A percentile compares a stretch with the other conserved stretches of the same genome.
Evolutionary conservation across 2,888 invertebrate species (phyloP).

Genomic region (Heliconius erato): DNA sequence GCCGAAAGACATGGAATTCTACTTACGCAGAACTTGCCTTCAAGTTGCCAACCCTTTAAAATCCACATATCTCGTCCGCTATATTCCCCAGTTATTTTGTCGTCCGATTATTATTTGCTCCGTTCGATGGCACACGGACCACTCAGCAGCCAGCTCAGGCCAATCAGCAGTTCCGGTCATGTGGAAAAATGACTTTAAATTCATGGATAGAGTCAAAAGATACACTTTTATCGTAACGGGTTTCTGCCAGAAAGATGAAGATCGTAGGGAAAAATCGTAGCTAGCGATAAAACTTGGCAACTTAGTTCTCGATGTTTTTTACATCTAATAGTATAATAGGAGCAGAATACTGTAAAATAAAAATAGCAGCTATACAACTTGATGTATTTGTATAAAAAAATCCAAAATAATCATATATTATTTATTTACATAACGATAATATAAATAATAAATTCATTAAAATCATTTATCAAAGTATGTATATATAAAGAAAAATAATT

Average conservation of each 20-base stretch:
- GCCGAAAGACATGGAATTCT: neutral
- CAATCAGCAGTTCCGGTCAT: neutral
- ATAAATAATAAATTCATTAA: neutral
- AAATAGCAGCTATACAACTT: too few relatives aligned
- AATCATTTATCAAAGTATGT: neutral
- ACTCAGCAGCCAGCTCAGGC: neutral
- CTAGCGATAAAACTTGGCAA: neutral
- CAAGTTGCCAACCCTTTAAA: slow-evolving; percentile 13
- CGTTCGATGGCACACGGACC: neutral
- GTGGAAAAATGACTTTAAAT: neutral
- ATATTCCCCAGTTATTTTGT: slow-evolving; percentile 7
- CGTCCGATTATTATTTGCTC: neutral
- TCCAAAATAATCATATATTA: too few relatives aligned
- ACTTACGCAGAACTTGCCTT: neutral
- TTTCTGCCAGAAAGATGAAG: neutral
- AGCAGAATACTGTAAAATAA: too few relatives aligned
- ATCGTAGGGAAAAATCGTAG: neutral
- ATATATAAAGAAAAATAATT: neutral
- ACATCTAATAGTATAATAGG: too few relatives aligned
- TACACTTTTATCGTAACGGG: too few relatives aligned
- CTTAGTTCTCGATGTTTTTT: too few relatives aligned
- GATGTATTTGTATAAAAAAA: too few relatives aligned
- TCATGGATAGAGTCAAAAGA: neutral
- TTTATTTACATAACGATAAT: too few relatives aligned
- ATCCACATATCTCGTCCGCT: neutral